Base-by-base conservation (phyloP, 2,797 vertebrate species). In the Acestrorhynchus altus region DNA sequence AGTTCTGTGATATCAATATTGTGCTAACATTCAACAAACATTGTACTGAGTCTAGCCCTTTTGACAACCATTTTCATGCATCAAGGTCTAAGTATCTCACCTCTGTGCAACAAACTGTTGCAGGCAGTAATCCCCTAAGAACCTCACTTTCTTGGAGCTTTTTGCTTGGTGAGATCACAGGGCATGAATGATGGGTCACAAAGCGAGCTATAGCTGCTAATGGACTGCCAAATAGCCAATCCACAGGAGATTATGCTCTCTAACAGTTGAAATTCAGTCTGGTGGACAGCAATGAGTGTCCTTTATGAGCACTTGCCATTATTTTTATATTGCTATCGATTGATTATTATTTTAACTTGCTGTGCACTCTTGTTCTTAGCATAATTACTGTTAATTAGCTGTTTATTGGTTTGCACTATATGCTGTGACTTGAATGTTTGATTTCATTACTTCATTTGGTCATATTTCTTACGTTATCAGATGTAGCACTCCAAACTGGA, bases 151-250 rank as follows among this genome's bases (percentile, higher is more conserved):
- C 8, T 74, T 15, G 26, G 10, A 54, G 60, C 72, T 22, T 35
- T 56, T 75, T 46, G 24, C 42, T 16, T 28, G 65, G 65, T 67
- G 65, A 65, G 42, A 65, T 65, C 61, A 44, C 60, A 65, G 47
- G 61, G 8, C 16, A 28, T 54, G 72, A 54, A 39, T 8, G 49
- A 57, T 67, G 40, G 24, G 51, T 44, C 18, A 18, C 24, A 24
- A 75, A 66, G 73, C 16, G 12, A 46, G 18, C 51, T 35, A n/a
- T 24, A 46, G 51, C 63, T 1, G 51, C 52, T 57, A 76, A 76
- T 66, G 24, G 51, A 20, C 24, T 67, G 73, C 16, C 40, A 67
- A 76, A 59, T 16, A 57, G 40, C 39, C 26, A 5, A 31, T 57
- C 26, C 51, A 12, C 70, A 31, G 16, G 66, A 69, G 47, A 69